phyloP scores from a whole-genome alignment of 1,140 invertebrate genomes.

The Apocrypta bakeri region DNA sequence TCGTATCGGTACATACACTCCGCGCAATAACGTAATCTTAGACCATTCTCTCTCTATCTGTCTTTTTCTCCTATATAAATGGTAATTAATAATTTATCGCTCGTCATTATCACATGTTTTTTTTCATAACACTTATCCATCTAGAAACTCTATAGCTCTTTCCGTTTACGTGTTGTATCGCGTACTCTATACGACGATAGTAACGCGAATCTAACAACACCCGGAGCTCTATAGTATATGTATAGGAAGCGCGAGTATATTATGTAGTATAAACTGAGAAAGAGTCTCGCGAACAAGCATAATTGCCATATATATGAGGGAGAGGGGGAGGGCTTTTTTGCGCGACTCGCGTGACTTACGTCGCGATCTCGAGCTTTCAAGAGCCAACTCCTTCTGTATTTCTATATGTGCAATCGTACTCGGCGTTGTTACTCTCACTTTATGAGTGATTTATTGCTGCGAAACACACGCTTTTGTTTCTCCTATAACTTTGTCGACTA shows the following conservation, averaged over 20 bases:
- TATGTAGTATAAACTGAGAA: not conserved
- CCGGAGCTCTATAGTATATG: not conserved
- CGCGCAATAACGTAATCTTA: not conserved
- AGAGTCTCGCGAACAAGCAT: not conserved
- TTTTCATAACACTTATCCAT: not conserved
- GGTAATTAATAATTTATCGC: slow-evolving; percentile 45
- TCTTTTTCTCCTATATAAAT: not conserved
- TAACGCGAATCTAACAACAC: slow-evolving; percentile 37
- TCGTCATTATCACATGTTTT: not conserved
- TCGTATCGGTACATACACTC: not conserved
- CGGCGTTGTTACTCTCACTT: slow-evolving; percentile 11
- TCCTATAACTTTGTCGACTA: not conserved
- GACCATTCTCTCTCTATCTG: not conserved
- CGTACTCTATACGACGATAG: not conserved
- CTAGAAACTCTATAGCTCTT: not conserved
- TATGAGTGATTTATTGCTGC: slow-evolving; percentile 21
- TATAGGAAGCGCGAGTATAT: not conserved
- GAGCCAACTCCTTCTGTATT: not conserved
- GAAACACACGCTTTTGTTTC: not conserved
- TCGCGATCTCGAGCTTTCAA: not conserved
- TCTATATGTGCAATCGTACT: not conserved
- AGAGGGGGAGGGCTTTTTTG: not conserved
- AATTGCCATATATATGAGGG: slow-evolving; percentile 27
- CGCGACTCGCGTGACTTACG: slow-evolving; percentile 33
- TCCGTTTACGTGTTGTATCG: not conserved